Base-by-base conservation (phyloP, 2,797 vertebrate species). In the Sebastes kiyomatsui region DNA sequence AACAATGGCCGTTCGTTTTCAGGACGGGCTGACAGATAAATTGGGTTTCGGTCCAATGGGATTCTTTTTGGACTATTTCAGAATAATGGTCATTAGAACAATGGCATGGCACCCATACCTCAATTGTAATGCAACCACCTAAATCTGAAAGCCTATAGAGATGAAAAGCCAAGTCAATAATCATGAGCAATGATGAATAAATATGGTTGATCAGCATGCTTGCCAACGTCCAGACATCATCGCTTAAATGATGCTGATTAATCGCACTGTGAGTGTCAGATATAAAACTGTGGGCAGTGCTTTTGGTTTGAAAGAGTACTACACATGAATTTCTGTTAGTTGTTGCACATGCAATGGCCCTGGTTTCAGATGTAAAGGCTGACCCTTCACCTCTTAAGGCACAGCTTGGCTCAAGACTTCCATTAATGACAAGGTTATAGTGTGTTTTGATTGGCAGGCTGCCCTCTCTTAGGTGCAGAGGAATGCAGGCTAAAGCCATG, bases 361-460 rank as follows among this genome's bases (percentile, higher is more conserved):
- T n/a, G 11, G 35, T 69, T 71, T 77, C 25, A 56, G 30, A 56
- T 25, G 25, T 55, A 55, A 42, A 67, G 28, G 7, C 56, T 71
- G 73, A 80, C 76, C 79, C 55, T 35, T 81, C 33, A 88, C 72
- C 56, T 84, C 64, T 33, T 5, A 55, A 64, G 32, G 27, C 64
- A 22, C 61, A 27, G 54, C 58, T 77, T 28, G 18, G 33, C 77
- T 84, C 72, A 79, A 84, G 73, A 77, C 81, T 18, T 72, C 75
- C 73, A 79, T 67, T 85, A 84, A 86, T 74, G 68, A 83, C 77
- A 54, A 46, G 33, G 65, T 71, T 35, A 3, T 66, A 35, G 77
- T 72, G 35, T 84, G 73, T 85, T 86, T 77, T 69, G 77, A 84
- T 79, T 89, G 80, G 86, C 87, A 38, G 75, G 5, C 61, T 72